phyloP scores from a whole-genome alignment of 2,888 invertebrate species.

The Loripinus fragilis region DNA sequence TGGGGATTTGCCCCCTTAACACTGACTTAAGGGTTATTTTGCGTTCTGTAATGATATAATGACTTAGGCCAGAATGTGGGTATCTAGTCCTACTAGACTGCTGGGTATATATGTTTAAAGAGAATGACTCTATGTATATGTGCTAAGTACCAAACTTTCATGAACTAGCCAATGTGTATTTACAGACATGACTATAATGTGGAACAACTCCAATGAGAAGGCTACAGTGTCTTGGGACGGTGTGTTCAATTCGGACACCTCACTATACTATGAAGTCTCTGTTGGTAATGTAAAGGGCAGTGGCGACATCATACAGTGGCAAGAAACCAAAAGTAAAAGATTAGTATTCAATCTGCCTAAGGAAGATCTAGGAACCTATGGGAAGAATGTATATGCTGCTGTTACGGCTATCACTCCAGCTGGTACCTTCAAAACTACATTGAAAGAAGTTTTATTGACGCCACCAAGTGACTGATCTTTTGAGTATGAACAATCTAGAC shows the following conservation, averaged over 20 bases:
- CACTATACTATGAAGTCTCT: constrained; percentile 37
- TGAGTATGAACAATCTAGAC: no score
- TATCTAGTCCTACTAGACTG: no score
- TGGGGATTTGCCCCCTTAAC: no score
- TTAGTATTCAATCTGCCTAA: constrained; percentile 27
- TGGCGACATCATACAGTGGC: constrained; percentile 32
- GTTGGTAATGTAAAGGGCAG: constrained; percentile 23
- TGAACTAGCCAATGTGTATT: no score
- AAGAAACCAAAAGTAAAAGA: constrained; percentile 27
- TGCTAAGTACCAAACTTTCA: no score
- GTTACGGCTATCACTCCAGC: constrained; percentile 20
- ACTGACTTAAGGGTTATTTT: no score
- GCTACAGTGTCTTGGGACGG: constrained; percentile 27
- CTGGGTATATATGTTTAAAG: no score
- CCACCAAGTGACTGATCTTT: no score
- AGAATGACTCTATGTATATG: no score
- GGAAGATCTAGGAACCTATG: constrained; percentile 25
- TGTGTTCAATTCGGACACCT: constrained; percentile 22
- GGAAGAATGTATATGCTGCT: constrained; percentile 21
- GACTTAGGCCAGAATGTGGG: no score
- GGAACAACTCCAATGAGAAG: background rate
- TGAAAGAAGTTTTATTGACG: no score
- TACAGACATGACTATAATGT: background rate
- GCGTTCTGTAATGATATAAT: no score
- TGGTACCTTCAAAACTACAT: constrained; percentile 7